Evolutionary conservation across 2,797 vertebrate genomes (phyloP).

Genomic region (Anomalospiza imberbis): DNA sequence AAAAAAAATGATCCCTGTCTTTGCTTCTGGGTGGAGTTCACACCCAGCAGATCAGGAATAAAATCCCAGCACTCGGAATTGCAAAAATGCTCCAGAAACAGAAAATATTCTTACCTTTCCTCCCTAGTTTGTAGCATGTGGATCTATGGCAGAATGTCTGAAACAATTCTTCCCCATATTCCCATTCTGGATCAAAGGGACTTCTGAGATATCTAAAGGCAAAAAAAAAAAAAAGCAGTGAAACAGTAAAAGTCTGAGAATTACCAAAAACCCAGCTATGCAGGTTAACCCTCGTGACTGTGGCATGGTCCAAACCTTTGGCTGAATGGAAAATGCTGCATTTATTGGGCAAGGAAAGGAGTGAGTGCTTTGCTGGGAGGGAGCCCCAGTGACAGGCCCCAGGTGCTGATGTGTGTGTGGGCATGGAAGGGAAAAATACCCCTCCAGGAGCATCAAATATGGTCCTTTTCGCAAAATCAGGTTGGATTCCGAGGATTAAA

Average conservation of each 20-base stretch:
- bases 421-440: accelerated
- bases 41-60: not conserved
- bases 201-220: not conserved
- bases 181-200: not conserved
- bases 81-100: not conserved
- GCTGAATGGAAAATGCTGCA: not conserved
- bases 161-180: not conserved
- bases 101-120: not conserved
- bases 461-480: not conserved
- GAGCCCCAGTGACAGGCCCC: not conserved
- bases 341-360: not conserved
- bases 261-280: not conserved
- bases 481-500: not conserved
- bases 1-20: not conserved
- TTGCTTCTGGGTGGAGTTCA: not conserved
- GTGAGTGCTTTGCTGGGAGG: not conserved
- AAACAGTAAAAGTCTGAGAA: not conserved
- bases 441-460: not conserved
- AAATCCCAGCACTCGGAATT: not conserved
- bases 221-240: not conserved
- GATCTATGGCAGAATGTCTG: not conserved
- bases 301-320: not conserved
- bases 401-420: not conserved
- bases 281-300: not conserved
- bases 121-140: not conserved